These are phyloP conservation scores for Lucinisca nassula DNA, from an alignment of 2,888 invertebrate genomes.

Conservation along the genomic window DNA sequence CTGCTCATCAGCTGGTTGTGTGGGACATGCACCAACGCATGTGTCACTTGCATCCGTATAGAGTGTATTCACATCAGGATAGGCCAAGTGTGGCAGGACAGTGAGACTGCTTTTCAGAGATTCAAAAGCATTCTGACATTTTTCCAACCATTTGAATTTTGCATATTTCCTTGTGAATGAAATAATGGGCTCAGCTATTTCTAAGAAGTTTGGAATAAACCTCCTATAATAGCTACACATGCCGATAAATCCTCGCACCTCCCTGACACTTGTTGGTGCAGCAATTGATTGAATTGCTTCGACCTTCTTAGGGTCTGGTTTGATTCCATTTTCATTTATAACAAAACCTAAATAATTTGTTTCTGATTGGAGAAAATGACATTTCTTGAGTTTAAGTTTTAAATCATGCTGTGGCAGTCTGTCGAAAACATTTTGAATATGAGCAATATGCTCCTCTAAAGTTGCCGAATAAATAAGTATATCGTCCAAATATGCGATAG, in stretches of 20 bases:
- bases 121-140: slow-evolving; percentile 20
- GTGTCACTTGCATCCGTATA: slow-evolving; percentile 33
- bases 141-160: slow-evolving; percentile 43
- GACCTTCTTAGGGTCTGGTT: slow-evolving; percentile 48
- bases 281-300: slow-evolving; percentile 27
- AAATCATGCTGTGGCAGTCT: slow-evolving; percentile 32
- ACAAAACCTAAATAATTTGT: background rate
- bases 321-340: slow-evolving; percentile 31
- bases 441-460: slow-evolving; percentile 32
- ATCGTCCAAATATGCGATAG: background rate
- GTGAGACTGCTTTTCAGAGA: slow-evolving; percentile 9
- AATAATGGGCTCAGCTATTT: slow-evolving; percentile 49
- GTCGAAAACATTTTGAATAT: slow-evolving; percentile 42
- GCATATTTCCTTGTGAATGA: slow-evolving; percentile 38
- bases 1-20: background rate
- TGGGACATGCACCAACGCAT: slow-evolving; percentile 17
- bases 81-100: background rate
- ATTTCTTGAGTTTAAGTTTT: slow-evolving; percentile 44
- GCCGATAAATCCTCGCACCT: slow-evolving; percentile 44
- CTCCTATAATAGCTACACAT: slow-evolving; percentile 47
- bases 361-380: slow-evolving; percentile 24
- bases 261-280: slow-evolving; percentile 30
- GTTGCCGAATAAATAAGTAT: background rate
- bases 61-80: background rate
- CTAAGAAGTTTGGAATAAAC: slow-evolving; percentile 49